Conservation (phyloP, 37 sponge, comb jelly and placozoan species). For the Haliclona indistincta region DNA sequence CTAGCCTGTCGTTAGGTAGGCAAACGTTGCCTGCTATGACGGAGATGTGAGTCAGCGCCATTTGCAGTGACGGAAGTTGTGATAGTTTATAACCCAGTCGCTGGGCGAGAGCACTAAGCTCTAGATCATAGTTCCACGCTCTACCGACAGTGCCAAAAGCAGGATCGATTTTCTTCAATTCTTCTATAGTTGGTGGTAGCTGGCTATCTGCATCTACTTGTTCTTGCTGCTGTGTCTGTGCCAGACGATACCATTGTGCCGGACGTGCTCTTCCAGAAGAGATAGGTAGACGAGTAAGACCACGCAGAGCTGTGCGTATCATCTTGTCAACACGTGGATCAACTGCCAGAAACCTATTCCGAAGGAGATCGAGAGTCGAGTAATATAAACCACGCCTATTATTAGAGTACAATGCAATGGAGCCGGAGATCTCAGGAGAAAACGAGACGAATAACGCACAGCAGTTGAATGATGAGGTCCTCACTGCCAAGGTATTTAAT, state of each 20-base stretch:
- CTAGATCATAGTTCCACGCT: slow-evolving; percentile 66
- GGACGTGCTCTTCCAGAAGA: too few species aligned
- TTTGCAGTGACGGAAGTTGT: slow-evolving; percentile 45
- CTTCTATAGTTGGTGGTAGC: not conserved
- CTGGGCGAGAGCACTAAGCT: slow-evolving; percentile 64
- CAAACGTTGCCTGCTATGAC: not conserved
- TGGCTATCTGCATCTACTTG: not conserved
- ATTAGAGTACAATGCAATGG: too few species aligned
- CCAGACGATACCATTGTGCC: not conserved
- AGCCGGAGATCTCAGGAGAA: too few species aligned
- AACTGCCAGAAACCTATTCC: too few species aligned
- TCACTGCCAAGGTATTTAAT: too few species aligned
- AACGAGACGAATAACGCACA: too few species aligned
- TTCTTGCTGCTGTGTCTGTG: not conserved
- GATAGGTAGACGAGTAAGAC: too few species aligned
- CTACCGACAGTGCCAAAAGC: slow-evolving; percentile 27
- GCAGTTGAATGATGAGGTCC: too few species aligned
- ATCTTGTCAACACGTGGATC: too few species aligned
- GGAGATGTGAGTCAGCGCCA: slow-evolving; percentile 39
- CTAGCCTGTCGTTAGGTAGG: slow-evolving; percentile 40
- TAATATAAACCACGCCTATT: too few species aligned
- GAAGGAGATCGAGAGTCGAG: too few species aligned
- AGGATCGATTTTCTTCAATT: slow-evolving; percentile 41
- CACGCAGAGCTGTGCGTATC: too few species aligned
- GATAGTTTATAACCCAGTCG: slow-evolving; percentile 47